Base-by-base conservation (phyloP, 2,797 vertebrate species). In the Borostomias antarcticus region DNA sequence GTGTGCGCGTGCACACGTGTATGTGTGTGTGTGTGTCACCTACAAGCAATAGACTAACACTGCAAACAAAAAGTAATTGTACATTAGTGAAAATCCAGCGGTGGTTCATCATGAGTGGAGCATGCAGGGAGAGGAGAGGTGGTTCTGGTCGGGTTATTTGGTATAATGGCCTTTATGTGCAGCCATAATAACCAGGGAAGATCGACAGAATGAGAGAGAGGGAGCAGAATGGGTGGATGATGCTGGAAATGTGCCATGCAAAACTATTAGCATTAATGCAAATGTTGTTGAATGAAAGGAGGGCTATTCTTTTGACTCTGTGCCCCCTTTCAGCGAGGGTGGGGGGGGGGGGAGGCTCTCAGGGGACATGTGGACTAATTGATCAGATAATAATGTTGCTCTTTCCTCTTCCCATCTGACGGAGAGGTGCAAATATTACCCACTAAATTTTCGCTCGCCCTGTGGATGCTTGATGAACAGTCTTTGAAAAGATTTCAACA, bases 301-400 rank as follows among this genome's bases (percentile, higher is more conserved):
- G 68, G 73, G 71, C 77, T 83, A 79, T 88, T 90, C 84, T 83
- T 85, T 85, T 85, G 84, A 88, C 85, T 88, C 84, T 64, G 61
- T 83, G 81, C 81, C 76, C 81, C 77, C 61, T 52, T 61, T 76
- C 70, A 82, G 77, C 83, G 84, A 85, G 79, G 79, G 80, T 47
- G n/a, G n/a, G n/a, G n/a, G n/a, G n/a, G n/a, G n/a, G n/a, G n/a
- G n/a, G n/a, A 69, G 66, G 69, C 77, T 85, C 85, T 89, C 83
- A 72, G 64, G 80, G 84, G 87, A 86, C 76, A 78, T 65, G 76
- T 68, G 68, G 74, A 81, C 83, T 90, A 91, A 90, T 92, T 91
- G 90, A 91, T 89, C 89, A 89, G 85, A 87, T 90, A 85, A 84
- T 89, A 89, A 89, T 82, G 82, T 90, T 84, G 80, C 86, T 85